These are phyloP conservation scores for Carassius gibelio DNA, from an alignment of 2,113 vertebrate species.

Conservation along the genomic window DNA sequence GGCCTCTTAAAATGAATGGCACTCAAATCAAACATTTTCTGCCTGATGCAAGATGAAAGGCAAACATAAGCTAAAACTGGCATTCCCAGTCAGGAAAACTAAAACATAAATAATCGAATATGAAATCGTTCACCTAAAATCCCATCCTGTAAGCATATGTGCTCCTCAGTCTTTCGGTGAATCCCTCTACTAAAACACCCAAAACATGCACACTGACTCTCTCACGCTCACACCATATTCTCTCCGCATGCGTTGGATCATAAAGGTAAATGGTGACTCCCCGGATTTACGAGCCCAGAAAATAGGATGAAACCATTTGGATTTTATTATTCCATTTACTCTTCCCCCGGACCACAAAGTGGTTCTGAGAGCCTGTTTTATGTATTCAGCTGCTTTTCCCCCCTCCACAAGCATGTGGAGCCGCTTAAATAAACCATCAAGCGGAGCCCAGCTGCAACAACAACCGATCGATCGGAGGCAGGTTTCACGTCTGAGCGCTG, in stretches of 20 bases:
- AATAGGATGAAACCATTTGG: conserved; percentile 99
- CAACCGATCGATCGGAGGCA: conserved; percentile 94
- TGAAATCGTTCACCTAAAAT: neutral
- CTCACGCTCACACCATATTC: conserved; percentile 42
- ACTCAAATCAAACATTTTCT: conserved; percentile 1
- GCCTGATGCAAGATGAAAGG: neutral
- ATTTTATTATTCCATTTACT: conserved; percentile 99
- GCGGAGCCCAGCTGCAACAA: conserved; percentile 96
- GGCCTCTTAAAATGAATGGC: neutral
- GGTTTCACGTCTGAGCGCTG: conserved; percentile 86
- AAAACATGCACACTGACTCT: conserved; percentile 28
- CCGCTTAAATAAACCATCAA: conserved; percentile 97
- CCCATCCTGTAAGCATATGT: conserved; percentile 20
- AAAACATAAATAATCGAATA: conserved; percentile 6
- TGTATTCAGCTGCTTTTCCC: conserved; percentile 99
- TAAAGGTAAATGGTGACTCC: conserved; percentile 89
- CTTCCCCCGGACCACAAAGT: conserved; percentile 94
- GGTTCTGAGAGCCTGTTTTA: conserved; percentile 99
- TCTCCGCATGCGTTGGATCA: conserved; percentile 71
- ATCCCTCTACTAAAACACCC: conserved; percentile 11
- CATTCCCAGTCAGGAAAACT: neutral
- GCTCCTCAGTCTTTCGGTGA: neutral
- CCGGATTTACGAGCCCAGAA: conserved; percentile 93
- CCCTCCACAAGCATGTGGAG: conserved; percentile 93
- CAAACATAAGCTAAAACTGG: neutral